Conservation (phyloP, 1,140 invertebrate genomes). For the Popillia japonica region DNA sequence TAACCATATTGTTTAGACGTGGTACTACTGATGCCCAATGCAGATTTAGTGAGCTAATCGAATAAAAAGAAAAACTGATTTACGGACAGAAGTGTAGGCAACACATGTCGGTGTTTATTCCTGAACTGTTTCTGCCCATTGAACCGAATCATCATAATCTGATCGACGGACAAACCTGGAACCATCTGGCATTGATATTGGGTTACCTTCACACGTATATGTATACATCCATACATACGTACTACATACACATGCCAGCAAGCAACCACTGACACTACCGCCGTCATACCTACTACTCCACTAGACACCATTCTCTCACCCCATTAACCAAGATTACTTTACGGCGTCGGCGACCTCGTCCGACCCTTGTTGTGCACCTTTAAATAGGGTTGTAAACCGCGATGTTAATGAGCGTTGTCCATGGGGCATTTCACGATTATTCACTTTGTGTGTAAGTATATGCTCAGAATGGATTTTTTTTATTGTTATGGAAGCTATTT, state of each 20-base stretch:
- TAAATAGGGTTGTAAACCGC: conserved; percentile 23
- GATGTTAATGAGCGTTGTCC: conserved; percentile 7
- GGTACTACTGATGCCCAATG: too few relatives aligned
- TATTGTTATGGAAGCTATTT: conserved; percentile 6
- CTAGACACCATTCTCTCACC: conserved; percentile 36
- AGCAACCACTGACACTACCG: not conserved
- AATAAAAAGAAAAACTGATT: not conserved
- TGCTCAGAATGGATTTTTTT: not conserved
- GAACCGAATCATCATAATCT: conserved; percentile 43
- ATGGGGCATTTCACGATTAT: not conserved
- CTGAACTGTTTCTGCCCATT: conserved; percentile 46
- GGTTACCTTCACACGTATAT: conserved; percentile 29
- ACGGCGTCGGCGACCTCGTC: conserved; percentile 36
- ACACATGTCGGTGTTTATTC: conserved; percentile 70
- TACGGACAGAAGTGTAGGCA: not conserved
- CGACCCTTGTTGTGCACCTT: conserved; percentile 24
- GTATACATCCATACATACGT: too few relatives aligned
- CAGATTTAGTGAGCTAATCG: too few relatives aligned
- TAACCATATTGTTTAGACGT: too few relatives aligned
- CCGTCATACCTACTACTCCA: not conserved
- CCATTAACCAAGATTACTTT: conserved; percentile 44
- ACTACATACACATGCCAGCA: not conserved
- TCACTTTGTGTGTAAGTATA: not conserved
- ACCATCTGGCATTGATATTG: conserved; percentile 41
- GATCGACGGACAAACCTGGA: conserved; percentile 40